Evolutionary conservation across 2,113 vertebrate genomes (phyloP).

Genomic region (Centropristis striata): DNA sequence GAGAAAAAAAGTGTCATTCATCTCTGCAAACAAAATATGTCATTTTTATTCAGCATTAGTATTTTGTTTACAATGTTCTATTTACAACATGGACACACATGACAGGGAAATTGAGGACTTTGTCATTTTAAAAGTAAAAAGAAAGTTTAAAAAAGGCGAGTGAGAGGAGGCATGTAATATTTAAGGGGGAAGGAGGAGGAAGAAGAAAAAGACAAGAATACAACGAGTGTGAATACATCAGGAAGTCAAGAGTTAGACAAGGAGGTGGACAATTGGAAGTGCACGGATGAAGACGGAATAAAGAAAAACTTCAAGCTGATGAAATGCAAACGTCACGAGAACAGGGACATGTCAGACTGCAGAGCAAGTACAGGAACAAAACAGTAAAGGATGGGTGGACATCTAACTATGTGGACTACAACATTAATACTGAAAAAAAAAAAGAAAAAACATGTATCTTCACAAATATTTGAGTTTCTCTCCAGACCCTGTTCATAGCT

Average conservation of each 20-base stretch:
- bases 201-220: background rate
- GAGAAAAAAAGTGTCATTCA: conserved; percentile 23
- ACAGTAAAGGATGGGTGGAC: background rate
- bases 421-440: conserved; percentile 79
- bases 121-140: conserved; percentile 50
- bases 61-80: conserved; percentile 80
- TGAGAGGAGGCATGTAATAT: conserved; percentile 5
- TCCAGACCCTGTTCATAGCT: conserved; percentile 91
- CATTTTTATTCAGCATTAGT: conserved; percentile 84
- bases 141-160: conserved; percentile 23
- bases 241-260: conserved; percentile 3
- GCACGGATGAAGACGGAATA: conserved; percentile 28
- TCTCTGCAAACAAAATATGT: conserved; percentile 80
- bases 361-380: conserved; percentile 26
- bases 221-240: conserved; percentile 26
- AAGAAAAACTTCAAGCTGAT: conserved; percentile 31
- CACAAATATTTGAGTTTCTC: conserved; percentile 64
- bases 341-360: conserved; percentile 31
- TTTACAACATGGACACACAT: conserved; percentile 81
- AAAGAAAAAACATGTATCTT: conserved; percentile 27
- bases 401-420: conserved; percentile 15
- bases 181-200: background rate
- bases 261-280: conserved; percentile 23
- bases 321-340: conserved; percentile 42
- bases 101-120: conserved; percentile 50